phyloP scores from a whole-genome alignment of 2,797 vertebrate species.

The Microctenopoma lineatum region DNA sequence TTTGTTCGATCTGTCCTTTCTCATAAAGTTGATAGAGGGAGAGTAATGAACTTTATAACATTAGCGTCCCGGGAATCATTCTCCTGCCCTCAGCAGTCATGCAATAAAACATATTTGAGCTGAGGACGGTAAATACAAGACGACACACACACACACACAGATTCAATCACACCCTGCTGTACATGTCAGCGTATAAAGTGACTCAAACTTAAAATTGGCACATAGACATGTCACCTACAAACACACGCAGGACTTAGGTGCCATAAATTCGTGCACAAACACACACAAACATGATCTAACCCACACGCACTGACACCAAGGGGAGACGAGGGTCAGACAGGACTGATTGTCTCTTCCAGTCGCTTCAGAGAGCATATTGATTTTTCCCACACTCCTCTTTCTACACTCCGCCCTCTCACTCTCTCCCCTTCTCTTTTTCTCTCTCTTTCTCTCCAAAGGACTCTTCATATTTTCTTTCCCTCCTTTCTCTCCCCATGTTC shows the following conservation, averaged over 20 bases:
- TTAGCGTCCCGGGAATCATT: conserved; percentile 64
- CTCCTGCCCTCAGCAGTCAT: conserved; percentile 65
- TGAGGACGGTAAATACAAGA: conserved; percentile 64
- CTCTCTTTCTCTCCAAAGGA: conserved; percentile 50
- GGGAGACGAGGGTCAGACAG: conserved; percentile 78
- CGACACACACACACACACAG: conserved; percentile 18
- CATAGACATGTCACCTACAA: conserved; percentile 27
- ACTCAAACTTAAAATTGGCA: conserved; percentile 48
- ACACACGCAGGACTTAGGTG: conserved; percentile 41
- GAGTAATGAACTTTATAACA: conserved; percentile 73
- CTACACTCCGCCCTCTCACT: conserved; percentile 71
- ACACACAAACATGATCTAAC: conserved; percentile 29
- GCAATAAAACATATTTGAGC: conserved; percentile 70
- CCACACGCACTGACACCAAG: conserved; percentile 59
- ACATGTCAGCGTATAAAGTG: conserved; percentile 23
- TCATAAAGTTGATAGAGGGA: conserved; percentile 69
- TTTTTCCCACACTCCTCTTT: conserved; percentile 83
- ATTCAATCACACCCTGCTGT: not conserved
- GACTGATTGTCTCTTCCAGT: conserved; percentile 82
- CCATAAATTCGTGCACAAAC: conserved; percentile 26
- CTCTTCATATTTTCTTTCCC: conserved; percentile 66
- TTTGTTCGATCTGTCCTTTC: conserved; percentile 65
- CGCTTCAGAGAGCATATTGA: conserved; percentile 79
- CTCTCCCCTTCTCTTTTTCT: conserved; percentile 40
- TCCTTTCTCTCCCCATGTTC: conserved; percentile 33